Conservation (phyloP, 2,797 vertebrate genomes). For the Brachymystax lenok region DNA sequence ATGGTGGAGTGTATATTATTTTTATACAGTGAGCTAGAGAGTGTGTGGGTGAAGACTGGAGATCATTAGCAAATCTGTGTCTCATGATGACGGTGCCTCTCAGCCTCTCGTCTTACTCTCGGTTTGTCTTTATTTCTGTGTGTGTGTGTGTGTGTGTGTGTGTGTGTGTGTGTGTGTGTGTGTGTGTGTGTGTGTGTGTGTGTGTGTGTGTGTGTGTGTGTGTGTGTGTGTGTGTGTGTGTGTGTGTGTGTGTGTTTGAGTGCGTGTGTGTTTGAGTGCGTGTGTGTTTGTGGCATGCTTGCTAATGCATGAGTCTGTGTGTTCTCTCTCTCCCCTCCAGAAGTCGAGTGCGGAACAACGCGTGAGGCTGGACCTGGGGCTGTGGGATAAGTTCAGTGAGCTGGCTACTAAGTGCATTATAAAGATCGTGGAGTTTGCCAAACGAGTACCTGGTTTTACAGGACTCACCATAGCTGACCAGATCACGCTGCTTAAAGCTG, state of each 20-base stretch:
- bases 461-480: constrained; percentile 96
- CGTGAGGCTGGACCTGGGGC: constrained; percentile 92
- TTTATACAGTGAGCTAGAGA: constrained; percentile 41
- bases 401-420: constrained; percentile 99
- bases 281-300: constrained; percentile 3
- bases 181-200: neutral
- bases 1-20: constrained; percentile 46
- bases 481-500: constrained; percentile 97
- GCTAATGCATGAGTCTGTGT: constrained; percentile 7
- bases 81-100: constrained; percentile 33
- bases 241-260: neutral
- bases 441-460: constrained; percentile 95
- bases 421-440: constrained; percentile 99
- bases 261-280: neutral
- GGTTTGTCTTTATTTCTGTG: neutral
- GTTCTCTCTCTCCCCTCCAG: constrained; percentile 61
- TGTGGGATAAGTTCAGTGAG: constrained; percentile 99
- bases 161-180: constrained; percentile 2
- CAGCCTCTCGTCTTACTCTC: constrained; percentile 25
- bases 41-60: constrained; percentile 30
- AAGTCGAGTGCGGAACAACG: constrained; percentile 96
- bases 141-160: constrained; percentile 8
- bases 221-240: neutral
- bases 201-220: neutral
- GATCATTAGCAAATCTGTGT: constrained; percentile 59